phyloP scores from a whole-genome alignment of 2,113 vertebrate species.

The Oreochromis aureus region DNA sequence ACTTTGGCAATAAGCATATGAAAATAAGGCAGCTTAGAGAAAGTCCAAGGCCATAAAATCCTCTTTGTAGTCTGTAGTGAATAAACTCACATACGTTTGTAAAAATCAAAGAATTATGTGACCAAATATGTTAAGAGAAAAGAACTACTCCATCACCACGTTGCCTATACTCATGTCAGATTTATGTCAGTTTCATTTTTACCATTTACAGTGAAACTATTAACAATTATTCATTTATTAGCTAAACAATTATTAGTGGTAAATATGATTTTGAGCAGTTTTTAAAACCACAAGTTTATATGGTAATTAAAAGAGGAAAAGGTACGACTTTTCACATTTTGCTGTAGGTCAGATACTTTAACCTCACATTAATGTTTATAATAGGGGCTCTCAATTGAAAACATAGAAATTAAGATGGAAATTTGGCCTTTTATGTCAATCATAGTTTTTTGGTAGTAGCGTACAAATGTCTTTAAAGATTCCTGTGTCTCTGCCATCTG shows the following conservation, averaged over 20 bases:
- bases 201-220: neutral
- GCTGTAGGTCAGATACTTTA: neutral
- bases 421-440: neutral
- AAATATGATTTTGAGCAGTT: neutral
- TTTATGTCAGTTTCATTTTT: neutral
- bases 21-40: constrained; percentile 32
- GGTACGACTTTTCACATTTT: neutral
- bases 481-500: neutral
- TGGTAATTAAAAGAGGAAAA: neutral
- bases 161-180: neutral
- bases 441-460: neutral
- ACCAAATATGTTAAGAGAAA: neutral
- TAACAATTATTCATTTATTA: neutral
- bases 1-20: constrained; percentile 48
- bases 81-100: neutral
- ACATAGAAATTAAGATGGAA: neutral
- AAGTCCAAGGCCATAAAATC: constrained; percentile 25
- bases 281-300: too few species aligned
- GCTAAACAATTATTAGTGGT: neutral
- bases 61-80: neutral
- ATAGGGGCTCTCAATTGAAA: neutral
- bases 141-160: neutral
- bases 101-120: neutral
- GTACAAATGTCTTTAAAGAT: neutral
- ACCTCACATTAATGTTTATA: neutral